phyloP scores from a whole-genome alignment of 2,888 invertebrate genomes.

The Pyrochroa serraticornis region DNA sequence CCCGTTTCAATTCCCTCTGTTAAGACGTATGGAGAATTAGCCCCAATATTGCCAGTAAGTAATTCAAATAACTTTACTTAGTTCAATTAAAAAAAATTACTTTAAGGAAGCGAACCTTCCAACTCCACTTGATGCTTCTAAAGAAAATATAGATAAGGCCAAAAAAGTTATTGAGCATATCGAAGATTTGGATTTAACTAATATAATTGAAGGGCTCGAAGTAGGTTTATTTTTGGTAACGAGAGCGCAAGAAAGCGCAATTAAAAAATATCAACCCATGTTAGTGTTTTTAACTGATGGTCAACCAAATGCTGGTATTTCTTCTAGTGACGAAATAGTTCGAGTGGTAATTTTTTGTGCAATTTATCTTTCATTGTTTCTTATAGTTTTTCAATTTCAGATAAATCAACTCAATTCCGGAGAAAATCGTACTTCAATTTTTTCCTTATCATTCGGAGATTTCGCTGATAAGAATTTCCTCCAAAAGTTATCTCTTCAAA shows the following conservation, averaged over 20 bases:
- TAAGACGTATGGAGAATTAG: neutral
- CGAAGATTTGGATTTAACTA: conserved; percentile 64
- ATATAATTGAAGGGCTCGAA: conserved; percentile 68
- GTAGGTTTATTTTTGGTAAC: conserved; percentile 54
- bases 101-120: conserved; percentile 49
- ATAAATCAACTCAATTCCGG: conserved; percentile 51
- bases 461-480: conserved; percentile 70
- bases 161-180: conserved; percentile 62
- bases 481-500: conserved; percentile 66
- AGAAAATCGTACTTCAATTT: conserved; percentile 57
- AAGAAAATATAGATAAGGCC: conserved; percentile 63
- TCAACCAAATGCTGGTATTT: conserved; percentile 65
- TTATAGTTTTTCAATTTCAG: too few relatives aligned
- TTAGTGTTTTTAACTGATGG: conserved; percentile 71
- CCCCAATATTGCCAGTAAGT: neutral
- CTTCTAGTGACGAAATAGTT: conserved; percentile 60
- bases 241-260: conserved; percentile 29
- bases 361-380: too few relatives aligned
- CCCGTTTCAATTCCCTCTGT: neutral
- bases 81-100: conserved; percentile 13
- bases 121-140: conserved; percentile 61
- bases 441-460: conserved; percentile 70
- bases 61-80: too few relatives aligned
- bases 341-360: conserved; percentile 47
- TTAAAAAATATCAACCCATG: conserved; percentile 60